Percentiles rank a stretch among this genome's conserved stretches.
Conservation (phyloP, 1,140 invertebrate species). For the Drosophila sp. region DNA sequence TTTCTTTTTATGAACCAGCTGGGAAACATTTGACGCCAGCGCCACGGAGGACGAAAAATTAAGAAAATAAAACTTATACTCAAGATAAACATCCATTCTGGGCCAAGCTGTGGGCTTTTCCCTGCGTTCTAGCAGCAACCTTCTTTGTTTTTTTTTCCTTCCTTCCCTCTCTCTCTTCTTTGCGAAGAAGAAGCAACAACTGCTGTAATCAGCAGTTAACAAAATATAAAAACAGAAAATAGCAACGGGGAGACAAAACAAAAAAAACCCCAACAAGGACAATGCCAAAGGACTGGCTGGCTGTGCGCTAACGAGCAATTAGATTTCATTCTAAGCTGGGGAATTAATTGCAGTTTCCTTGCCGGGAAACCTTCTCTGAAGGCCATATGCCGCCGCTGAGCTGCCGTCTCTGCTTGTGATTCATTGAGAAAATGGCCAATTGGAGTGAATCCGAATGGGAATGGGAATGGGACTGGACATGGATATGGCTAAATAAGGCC, state of each 20-base stretch:
- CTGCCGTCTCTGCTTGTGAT: constrained; percentile 51
- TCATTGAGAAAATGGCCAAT: constrained; percentile 58
- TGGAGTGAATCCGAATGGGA: constrained; percentile 44
- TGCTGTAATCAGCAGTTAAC: constrained; percentile 83
- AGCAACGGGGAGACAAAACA: constrained; percentile 5
- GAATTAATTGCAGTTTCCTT: constrained; percentile 76
- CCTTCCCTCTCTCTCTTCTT: neutral
- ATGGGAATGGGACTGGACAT: neutral
- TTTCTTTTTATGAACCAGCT: constrained; percentile 83
- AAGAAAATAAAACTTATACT: constrained; percentile 72
- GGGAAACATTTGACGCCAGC: constrained; percentile 75
- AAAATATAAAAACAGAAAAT: constrained; percentile 81
- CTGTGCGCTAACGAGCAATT: constrained; percentile 83
- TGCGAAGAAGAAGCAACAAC: constrained; percentile 56
- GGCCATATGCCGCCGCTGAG: constrained; percentile 57
- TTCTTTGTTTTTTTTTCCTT: neutral
- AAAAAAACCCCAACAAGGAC: constrained; percentile 10
- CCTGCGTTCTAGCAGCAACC: too few relatives aligned
- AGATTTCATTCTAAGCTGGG: constrained; percentile 83
- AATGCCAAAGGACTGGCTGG: constrained; percentile 40
- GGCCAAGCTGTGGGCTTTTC: neutral
- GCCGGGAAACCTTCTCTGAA: constrained; percentile 35
- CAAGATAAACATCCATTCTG: constrained; percentile 66
- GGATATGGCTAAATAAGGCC: neutral
- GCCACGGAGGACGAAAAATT: constrained; percentile 46